Evolutionary conservation across 2,797 vertebrate genomes (phyloP).

Genomic region (Oreochromis mossambicus): DNA sequence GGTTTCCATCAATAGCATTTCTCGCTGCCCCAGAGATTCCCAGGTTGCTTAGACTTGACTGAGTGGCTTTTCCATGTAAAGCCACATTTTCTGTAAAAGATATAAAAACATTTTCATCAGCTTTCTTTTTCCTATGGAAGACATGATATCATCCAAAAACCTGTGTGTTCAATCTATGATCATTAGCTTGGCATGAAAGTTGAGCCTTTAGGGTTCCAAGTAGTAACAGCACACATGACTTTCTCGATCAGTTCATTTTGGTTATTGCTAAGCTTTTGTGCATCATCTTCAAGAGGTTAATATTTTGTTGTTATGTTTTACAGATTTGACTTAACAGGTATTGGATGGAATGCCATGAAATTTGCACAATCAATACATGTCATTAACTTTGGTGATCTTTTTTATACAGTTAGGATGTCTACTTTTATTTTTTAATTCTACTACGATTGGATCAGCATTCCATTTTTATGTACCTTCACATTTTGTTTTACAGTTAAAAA

Average conservation of each 20-base stretch:
- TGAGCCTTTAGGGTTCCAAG: neutral
- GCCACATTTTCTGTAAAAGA: conserved; percentile 12
- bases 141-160: neutral
- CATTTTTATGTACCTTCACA: neutral
- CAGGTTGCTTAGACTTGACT: fast-evolving
- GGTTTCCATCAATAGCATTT: conserved; percentile 28
- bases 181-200: neutral
- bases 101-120: neutral
- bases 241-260: neutral
- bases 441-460: neutral
- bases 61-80: conserved; percentile 26
- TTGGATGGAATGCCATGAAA: neutral
- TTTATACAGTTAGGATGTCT: neutral
- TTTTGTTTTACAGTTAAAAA: neutral
- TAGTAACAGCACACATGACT: neutral
- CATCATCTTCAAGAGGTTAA: fast-evolving
- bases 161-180: neutral
- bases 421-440: neutral
- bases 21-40: neutral
- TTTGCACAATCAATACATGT: neutral
- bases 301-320: neutral
- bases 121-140: neutral
- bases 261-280: neutral
- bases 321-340: neutral
- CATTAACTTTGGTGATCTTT: neutral